A percentile compares a stretch with the other conserved stretches of the same genome.
phyloP scores from a whole-genome alignment of 2,113 vertebrate genomes.

The Zingel zingel region DNA sequence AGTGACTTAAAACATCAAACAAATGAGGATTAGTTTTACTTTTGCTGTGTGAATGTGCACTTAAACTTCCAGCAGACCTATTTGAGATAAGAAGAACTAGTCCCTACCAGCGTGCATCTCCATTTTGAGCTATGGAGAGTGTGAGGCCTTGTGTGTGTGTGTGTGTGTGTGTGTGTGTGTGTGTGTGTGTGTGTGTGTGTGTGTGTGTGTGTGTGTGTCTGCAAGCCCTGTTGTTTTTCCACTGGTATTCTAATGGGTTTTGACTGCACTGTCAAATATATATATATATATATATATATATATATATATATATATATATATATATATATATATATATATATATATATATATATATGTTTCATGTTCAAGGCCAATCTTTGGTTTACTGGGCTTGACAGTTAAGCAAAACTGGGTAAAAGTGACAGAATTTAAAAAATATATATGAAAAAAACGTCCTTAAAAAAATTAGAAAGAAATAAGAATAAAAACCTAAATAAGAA shows the following conservation, averaged over 20 bases:
- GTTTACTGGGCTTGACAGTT: constrained; percentile 86
- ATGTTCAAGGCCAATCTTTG: constrained; percentile 96
- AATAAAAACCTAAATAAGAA: constrained; percentile 61
- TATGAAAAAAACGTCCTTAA: constrained; percentile 41
- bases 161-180: constrained; percentile 42
- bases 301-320: constrained; percentile 57
- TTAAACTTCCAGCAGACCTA: constrained; percentile 56
- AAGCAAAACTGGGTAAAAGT: constrained; percentile 72
- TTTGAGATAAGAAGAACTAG: constrained; percentile 74
- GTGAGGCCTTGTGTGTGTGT: constrained; percentile 60
- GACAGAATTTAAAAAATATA: constrained; percentile 46
- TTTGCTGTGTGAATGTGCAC: constrained; percentile 79
- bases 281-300: constrained; percentile 32
- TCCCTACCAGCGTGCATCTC: constrained; percentile 86
- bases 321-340: constrained; percentile 32
- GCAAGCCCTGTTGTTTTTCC: constrained; percentile 80
- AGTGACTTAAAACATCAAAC: constrained; percentile 69
- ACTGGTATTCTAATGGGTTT: constrained; percentile 85
- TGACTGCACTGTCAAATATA: constrained; percentile 75
- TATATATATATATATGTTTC: constrained; percentile 49
- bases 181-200: constrained; percentile 1
- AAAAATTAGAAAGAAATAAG: constrained; percentile 52
- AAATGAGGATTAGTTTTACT: constrained; percentile 65
- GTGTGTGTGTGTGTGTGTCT: constrained; percentile 26
- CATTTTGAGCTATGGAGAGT: constrained; percentile 90